Base-by-base conservation (phyloP, 2,888 invertebrate genomes). In the Clostera curtula region DNA sequence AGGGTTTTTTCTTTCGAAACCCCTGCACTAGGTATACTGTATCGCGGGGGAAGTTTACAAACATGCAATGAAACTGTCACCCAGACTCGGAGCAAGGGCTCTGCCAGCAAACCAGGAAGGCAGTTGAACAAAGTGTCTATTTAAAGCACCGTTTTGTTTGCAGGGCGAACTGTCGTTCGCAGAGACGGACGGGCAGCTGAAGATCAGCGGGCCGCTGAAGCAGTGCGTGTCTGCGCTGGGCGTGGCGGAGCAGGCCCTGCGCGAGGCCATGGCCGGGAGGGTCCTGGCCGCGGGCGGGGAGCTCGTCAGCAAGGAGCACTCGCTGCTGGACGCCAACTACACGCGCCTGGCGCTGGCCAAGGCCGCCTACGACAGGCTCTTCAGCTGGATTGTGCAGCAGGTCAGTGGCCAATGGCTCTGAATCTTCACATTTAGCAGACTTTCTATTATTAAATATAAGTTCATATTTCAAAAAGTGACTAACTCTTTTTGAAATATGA, bases 311-410 rank as follows among this genome's bases (percentile, higher is more conserved):
- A 98, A 98, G 77, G 90, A 90, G 41, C 96, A 98, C 66, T 94
- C 93, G 26, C 86, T 92, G 24, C 77, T 85, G 1, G 95, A 97
- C 63, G 96, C 97, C 0, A 87, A 90, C 55, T 94, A 93, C 62
- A 98, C 96, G 7, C 82, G 95, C 40, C 94, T 97, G 71, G 98
- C 98, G 3, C 85, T 97, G 27, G 95, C 96, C 2, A 98, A 98
- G 86, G 97, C 97, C 2, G 89, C 98, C 12, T 98, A 98, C 59
- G 97, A 98, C 58, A 85, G 97, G 10, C 85, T 98, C 26, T 98
- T 98, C 76, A 89, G 93, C 0, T 97, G 96, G 95, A 95, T 98
- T 34, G 97, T 98, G 8, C 88, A 89, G 19, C 84, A 82, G 71
- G 82, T 79, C 0, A 29, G 46, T 28, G n/a, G 19, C 24, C 7